phyloP scores from a whole-genome alignment of 2,797 vertebrate genomes.

The Amphiprion clarkii region DNA sequence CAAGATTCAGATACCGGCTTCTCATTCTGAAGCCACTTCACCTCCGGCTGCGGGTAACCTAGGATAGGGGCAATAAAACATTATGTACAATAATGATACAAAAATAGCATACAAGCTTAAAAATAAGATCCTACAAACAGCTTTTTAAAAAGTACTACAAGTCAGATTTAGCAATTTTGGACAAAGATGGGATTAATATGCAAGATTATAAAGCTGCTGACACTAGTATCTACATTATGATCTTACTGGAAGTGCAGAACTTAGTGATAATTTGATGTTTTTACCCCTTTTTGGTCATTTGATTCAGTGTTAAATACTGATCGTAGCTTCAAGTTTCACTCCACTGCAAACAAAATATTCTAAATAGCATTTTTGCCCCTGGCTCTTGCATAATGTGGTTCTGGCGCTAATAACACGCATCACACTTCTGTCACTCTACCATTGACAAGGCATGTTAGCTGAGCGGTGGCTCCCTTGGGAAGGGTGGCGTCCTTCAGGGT shows the following conservation, averaged over 20 bases:
- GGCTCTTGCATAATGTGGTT: background rate
- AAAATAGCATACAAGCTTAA: background rate
- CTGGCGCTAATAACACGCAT: conserved; percentile 25
- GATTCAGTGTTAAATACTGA: background rate
- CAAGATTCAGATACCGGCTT: conserved; percentile 65
- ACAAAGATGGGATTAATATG: too few relatives aligned
- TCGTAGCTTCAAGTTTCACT: background rate
- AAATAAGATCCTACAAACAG: too few relatives aligned
- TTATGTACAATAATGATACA: background rate
- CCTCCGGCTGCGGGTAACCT: conserved; percentile 86
- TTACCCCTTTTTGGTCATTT: too few relatives aligned
- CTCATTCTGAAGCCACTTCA: conserved; percentile 82
- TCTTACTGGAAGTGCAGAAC: too few relatives aligned
- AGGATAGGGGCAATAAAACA: background rate
- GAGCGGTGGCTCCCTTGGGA: conserved; percentile 70
- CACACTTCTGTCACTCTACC: conserved; percentile 69
- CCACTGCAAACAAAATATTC: background rate
- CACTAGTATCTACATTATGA: too few relatives aligned
- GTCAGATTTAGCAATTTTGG: too few relatives aligned
- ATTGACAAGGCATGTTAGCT: conserved; percentile 80
- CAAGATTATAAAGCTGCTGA: too few relatives aligned
- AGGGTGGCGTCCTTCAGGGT: conserved; percentile 71
- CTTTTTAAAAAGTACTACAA: too few relatives aligned
- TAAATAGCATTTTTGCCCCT: too few relatives aligned
- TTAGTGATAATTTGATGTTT: too few relatives aligned